Base-by-base conservation (phyloP, 2,888 invertebrate genomes). In the Hanleya hanleyi region DNA sequence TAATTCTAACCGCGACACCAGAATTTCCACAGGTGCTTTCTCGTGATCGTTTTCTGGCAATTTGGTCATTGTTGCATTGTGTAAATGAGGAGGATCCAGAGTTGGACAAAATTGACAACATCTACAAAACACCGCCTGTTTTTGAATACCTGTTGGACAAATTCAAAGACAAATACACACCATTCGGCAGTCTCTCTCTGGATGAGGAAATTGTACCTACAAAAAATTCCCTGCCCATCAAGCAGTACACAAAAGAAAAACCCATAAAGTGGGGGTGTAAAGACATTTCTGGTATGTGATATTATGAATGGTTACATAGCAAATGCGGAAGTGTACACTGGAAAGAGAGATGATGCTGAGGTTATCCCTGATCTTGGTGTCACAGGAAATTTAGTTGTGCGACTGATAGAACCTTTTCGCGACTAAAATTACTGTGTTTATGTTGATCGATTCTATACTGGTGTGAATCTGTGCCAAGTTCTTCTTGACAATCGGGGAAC, bases 1-100 rank as follows among this genome's bases (percentile, higher is more conserved):
- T 18, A 6, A 15, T 22, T 1, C 73, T 57, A 38, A 29, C 22
- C 32, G 18, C 15, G 0, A 75, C 73, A 5, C 73, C 73, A n/a
- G 72, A 74, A n/a, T 74, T 74, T 50, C n/a, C 64, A 32, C 22
- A 74, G 33, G 37, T 47, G 26, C 12, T 74, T 32, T 38, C 73
- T 1, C 47, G 66, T 12, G 74, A 75, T 37, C 9, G 74, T 26
- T 74, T 74, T 51, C 61, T 74, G 2, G 74, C 74, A 22, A 74
- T 74, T n/a, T 74, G 74, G 74, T 50, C 73, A 33, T 51, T 70
- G 9, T 49, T 74, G n/a, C 74, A 74, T 61, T 70, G 68, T 75
- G 74, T 74, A 29, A 49, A 74, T 57, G 74, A 74, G 38, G 57
- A 51, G 33, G 67, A 74, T 50, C 73, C 73, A 15, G 18, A 65